Base-by-base conservation (phyloP, 2,888 invertebrate species). In the Pyrochroa serraticornis region DNA sequence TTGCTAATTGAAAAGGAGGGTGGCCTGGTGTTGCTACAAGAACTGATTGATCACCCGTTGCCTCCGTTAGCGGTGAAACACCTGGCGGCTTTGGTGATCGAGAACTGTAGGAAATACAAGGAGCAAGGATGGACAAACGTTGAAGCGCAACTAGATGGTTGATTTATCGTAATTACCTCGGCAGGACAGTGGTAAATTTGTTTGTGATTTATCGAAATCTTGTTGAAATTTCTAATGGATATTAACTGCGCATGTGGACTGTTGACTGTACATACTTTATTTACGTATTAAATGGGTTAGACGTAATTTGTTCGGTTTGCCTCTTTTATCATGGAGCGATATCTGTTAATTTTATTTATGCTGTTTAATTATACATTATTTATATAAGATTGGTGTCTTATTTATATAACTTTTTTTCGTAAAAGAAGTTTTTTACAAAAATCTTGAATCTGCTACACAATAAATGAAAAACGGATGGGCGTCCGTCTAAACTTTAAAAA, bases 1-100 rank as follows among this genome's bases (percentile, higher is more conserved):
- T 82, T 84, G 62, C 83, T 97, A 73, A 88, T 98, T 39, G 89
- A 91, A 71, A 84, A 87, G 39, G 97, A 97, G 80, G 91, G 91
- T 33, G 97, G 97, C 0, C 77, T 95, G 46, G 81, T 82, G 36
- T 82, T 95, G 59, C 82, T 97, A 37, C 81, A 85, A 56, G 85
- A 87, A 62, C 77, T 93, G 46, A 79, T 90, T 9, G 74, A 77
- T 7, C 85, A 89, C 74, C 83, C 85, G 12, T 79, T 80, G 57
- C 87, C 90, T 0, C 88, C 90, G 71, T 75, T 79, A 6, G 79
- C 83, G 59, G 90, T 91, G 62, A 91, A 89, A 77, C 81, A 84
- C 42, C 83, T 92, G 48, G 91, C 92, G 0, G 76, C 79, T 42
- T 79, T 84, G 60, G 91, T 92, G 0, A 84, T 90, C 54, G 79